Conservation (phyloP, 64 coral and sea anemone species). For the Orbicella faveolata region DNA sequence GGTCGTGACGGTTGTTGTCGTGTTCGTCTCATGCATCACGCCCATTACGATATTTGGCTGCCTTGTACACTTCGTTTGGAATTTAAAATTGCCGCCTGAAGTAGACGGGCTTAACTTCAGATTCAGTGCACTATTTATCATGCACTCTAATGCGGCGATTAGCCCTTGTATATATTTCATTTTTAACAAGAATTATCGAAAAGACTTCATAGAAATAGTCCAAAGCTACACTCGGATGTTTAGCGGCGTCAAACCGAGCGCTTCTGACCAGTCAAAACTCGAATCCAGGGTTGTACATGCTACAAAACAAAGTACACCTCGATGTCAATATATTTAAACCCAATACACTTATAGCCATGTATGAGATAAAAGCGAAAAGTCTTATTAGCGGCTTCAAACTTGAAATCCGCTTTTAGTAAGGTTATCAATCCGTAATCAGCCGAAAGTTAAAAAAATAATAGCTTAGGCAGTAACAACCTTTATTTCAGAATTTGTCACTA, state of each 20-base stretch:
- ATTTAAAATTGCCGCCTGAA: not conserved
- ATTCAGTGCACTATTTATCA: slow-evolving; percentile 52
- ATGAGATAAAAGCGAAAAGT: not conserved
- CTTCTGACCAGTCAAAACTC: not conserved
- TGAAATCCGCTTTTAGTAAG: not conserved
- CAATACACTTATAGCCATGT: not conserved
- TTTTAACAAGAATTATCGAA: slow-evolving; percentile 69
- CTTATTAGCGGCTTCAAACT: not conserved
- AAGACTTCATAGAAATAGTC: slow-evolving; percentile 40
- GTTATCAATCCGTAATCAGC: not conserved
- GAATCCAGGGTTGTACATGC: not conserved
- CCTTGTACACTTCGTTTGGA: slow-evolving; percentile 5
- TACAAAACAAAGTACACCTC: not conserved
- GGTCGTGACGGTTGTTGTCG: slow-evolving; percentile 26
- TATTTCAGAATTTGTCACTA: too few species aligned
- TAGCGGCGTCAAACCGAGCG: not conserved
- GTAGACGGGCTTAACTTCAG: slow-evolving; percentile 13
- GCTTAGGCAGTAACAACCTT: too few species aligned
- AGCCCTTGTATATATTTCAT: slow-evolving; percentile 70
- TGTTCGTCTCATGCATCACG: slow-evolving; percentile 19
- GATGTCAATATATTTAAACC: slow-evolving; percentile 5
- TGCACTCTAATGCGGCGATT: slow-evolving; percentile 50
- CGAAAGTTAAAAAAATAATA: not conserved
- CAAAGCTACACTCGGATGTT: not conserved
- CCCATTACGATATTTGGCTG: slow-evolving; percentile 20